A percentile compares a stretch with the other conserved stretches of the same genome.
Evolutionary conservation across 1,140 invertebrate genomes (phyloP).

Genomic region (Asbolus verrucosus): DNA sequence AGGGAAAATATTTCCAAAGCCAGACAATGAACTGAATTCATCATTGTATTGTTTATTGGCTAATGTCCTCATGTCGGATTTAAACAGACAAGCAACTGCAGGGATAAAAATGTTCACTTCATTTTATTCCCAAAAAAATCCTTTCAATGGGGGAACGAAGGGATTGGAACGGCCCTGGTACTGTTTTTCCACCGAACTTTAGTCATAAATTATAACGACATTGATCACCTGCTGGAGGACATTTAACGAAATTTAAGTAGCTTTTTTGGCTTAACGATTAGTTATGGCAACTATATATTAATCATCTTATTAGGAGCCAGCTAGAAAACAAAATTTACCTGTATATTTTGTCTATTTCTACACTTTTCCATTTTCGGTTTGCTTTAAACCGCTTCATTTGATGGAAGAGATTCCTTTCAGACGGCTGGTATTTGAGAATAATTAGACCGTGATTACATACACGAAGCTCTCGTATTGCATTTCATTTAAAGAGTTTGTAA

Average conservation of each 20-base stretch:
- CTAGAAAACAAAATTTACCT: too few species aligned
- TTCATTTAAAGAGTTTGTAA: conserved; percentile 12
- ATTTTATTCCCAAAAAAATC: conserved; percentile 4
- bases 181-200: too few species aligned
- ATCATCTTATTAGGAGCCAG: too few species aligned
- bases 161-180: too few species aligned
- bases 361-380: conserved; percentile 9
- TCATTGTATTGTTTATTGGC: conserved; percentile 1
- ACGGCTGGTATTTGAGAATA: not conserved
- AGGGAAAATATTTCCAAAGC: conserved; percentile 1
- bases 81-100: conserved; percentile 5
- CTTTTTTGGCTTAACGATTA: too few species aligned
- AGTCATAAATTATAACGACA: too few species aligned
- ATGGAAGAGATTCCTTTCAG: not conserved
- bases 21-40: not conserved
- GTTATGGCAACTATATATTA: too few species aligned
- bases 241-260: too few species aligned
- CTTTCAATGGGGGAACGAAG: too few species aligned
- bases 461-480: conserved; percentile 14
- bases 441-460: conserved; percentile 12
- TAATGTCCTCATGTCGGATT: not conserved
- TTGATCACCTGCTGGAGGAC: too few species aligned
- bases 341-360: too few species aligned
- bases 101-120: conserved; percentile 6
- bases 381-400: not conserved